Percentiles rank a stretch among this genome's conserved stretches.
Evolutionary conservation across 2,797 vertebrate genomes (phyloP).

Genomic region (Lagorchestes hirsutus): DNA sequence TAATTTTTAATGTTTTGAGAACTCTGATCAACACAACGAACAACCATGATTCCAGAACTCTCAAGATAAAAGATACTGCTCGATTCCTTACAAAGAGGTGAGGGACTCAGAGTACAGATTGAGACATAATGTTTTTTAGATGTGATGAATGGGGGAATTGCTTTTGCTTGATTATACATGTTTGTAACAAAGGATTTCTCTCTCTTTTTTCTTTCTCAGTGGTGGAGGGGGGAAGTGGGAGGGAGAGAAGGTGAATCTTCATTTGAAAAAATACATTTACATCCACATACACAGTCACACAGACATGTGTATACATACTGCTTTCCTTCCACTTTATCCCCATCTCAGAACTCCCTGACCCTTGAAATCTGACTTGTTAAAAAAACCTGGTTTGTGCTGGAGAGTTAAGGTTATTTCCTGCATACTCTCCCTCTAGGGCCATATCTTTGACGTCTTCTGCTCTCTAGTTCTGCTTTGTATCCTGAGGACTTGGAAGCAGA

Average conservation of each 20-base stretch:
- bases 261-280: neutral
- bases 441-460: neutral
- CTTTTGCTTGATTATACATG: neutral
- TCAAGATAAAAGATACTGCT: neutral
- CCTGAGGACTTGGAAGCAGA: constrained; percentile 27
- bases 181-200: neutral
- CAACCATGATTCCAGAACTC: neutral
- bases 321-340: neutral
- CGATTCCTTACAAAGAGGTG: neutral
- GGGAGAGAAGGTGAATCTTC: neutral
- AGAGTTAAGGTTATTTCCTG: constrained; percentile 17
- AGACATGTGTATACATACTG: neutral
- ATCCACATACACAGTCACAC: neutral
- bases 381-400: neutral
- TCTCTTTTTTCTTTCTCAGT: neutral
- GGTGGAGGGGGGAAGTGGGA: neutral
- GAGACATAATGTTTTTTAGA: neutral
- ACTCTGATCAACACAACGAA: neutral
- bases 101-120: neutral
- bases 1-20: neutral
- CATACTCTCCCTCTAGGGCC: constrained; percentile 38
- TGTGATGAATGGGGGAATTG: neutral
- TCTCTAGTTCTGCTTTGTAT: constrained; percentile 14
- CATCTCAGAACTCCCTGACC: constrained; percentile 40
- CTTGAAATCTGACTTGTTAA: constrained; percentile 46